phyloP scores from a whole-genome alignment of 1,140 invertebrate species.

The Drosophila busckii region DNA sequence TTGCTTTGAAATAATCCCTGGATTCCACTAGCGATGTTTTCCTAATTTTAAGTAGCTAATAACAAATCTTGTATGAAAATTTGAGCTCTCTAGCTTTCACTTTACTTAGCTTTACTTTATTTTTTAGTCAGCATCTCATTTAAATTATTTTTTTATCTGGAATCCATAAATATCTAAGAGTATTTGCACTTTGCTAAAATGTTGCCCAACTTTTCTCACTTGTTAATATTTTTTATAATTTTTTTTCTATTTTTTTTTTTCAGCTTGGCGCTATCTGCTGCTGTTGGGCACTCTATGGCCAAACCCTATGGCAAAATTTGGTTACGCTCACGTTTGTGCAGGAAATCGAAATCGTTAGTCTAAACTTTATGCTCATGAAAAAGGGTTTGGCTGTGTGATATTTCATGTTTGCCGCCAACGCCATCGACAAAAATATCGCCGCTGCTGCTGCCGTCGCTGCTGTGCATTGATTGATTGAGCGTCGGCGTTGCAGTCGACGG shows the following conservation, averaged over 20 bases:
- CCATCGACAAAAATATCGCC: conserved; percentile 41
- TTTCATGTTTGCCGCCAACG: conserved; percentile 75
- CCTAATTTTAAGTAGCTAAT: too few species aligned
- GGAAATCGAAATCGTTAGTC: conserved; percentile 59
- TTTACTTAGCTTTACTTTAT: too few species aligned
- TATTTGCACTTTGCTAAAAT: too few species aligned
- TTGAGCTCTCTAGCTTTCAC: too few species aligned
- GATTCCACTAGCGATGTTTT: too few species aligned
- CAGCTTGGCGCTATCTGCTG: conserved; percentile 9
- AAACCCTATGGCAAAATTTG: conserved; percentile 72
- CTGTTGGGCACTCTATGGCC: conserved; percentile 32
- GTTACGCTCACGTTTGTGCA: conserved; percentile 71
- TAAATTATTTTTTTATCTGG: too few species aligned
- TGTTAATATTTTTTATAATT: too few species aligned
- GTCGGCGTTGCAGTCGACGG: conserved; percentile 22
- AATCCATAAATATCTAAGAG: too few species aligned
- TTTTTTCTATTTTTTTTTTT: conserved; percentile 15
- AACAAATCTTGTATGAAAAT: too few species aligned
- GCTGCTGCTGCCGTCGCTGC: conserved; percentile 16
- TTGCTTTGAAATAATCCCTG: too few species aligned
- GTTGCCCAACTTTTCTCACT: too few species aligned
- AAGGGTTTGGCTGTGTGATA: conserved; percentile 73
- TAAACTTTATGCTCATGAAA: conserved; percentile 59
- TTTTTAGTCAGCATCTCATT: too few species aligned
- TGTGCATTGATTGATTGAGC: conserved; percentile 62